These are phyloP conservation scores for Drosophila setosimentum DNA, from an alignment of 2,888 invertebrate genomes.

Conservation along the genomic window DNA sequence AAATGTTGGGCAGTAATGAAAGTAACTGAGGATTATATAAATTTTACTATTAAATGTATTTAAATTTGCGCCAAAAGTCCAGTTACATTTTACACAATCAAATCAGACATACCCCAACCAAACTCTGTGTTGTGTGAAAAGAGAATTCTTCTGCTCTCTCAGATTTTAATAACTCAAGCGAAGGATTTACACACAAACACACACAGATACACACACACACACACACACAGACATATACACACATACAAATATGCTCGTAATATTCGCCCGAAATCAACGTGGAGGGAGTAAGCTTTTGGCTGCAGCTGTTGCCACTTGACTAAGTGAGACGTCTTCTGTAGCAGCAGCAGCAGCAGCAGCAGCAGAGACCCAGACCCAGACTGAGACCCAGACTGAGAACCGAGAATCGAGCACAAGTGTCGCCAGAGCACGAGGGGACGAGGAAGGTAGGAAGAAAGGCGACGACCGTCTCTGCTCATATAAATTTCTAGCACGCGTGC, in stretches of 20 bases:
- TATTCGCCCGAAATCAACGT: background rate
- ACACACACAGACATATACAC: background rate
- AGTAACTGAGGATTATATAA: background rate
- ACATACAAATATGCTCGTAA: background rate
- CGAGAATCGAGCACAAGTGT: constrained; percentile 54
- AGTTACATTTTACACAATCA: background rate
- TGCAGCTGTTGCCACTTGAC: constrained; percentile 30
- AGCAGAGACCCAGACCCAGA: constrained; percentile 22
- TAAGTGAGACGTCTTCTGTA: constrained; percentile 54
- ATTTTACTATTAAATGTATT: background rate
- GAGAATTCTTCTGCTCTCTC: background rate
- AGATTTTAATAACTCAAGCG: constrained; percentile 47
- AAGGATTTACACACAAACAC: constrained; percentile 1
- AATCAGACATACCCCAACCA: background rate
- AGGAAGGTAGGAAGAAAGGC: background rate
- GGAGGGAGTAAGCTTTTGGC: constrained; percentile 20
- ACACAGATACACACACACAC: background rate
- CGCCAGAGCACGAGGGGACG: constrained; percentile 14
- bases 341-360: background rate
- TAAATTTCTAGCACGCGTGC: constrained; percentile 80
- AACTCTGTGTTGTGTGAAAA: background rate
- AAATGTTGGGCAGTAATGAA: background rate
- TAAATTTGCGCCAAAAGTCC: background rate
- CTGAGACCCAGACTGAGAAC: constrained; percentile 30
- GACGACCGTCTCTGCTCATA: constrained; percentile 47